Conservation (phyloP, 2,888 invertebrate genomes). For the Drosophila leonis region DNA sequence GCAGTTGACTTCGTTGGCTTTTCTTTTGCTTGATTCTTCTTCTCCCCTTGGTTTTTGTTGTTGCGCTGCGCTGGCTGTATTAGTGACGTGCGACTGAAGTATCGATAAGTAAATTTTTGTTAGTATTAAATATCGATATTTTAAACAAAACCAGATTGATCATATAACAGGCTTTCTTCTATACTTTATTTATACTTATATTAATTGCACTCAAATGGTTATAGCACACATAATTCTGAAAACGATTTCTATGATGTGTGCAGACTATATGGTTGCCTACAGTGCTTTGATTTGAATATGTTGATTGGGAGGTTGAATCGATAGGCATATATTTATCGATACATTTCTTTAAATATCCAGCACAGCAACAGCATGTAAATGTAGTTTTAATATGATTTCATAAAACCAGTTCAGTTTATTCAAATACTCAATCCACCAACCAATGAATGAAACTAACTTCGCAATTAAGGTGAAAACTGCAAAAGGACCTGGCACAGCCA, state of each 20-base stretch:
- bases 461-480: slow-evolving; percentile 15
- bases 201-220: neutral
- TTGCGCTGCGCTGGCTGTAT: slow-evolving; percentile 50
- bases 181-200: neutral
- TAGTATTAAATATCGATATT: slow-evolving; percentile 25
- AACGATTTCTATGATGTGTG: neutral
- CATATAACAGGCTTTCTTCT: slow-evolving; percentile 2
- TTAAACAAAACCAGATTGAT: neutral
- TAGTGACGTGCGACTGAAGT: slow-evolving; percentile 29
- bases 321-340: slow-evolving; percentile 24
- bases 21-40: slow-evolving; percentile 57
- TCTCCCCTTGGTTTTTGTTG: slow-evolving; percentile 49
- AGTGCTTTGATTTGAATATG: neutral
- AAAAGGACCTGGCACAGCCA: slow-evolving; percentile 16
- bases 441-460: slow-evolving; percentile 47
- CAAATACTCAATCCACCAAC: slow-evolving; percentile 27
- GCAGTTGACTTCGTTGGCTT: slow-evolving; percentile 60
- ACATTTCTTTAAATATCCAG: slow-evolving; percentile 10
- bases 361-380: slow-evolving; percentile 33
- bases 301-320: slow-evolving; percentile 11
- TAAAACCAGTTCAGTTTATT: slow-evolving; percentile 43
- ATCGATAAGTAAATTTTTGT: slow-evolving; percentile 30
- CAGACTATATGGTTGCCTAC: neutral
- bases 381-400: slow-evolving; percentile 51
- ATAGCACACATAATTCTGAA: neutral